Conservation (phyloP, 2,113 vertebrate species). For the Bothrops jararaca region DNA sequence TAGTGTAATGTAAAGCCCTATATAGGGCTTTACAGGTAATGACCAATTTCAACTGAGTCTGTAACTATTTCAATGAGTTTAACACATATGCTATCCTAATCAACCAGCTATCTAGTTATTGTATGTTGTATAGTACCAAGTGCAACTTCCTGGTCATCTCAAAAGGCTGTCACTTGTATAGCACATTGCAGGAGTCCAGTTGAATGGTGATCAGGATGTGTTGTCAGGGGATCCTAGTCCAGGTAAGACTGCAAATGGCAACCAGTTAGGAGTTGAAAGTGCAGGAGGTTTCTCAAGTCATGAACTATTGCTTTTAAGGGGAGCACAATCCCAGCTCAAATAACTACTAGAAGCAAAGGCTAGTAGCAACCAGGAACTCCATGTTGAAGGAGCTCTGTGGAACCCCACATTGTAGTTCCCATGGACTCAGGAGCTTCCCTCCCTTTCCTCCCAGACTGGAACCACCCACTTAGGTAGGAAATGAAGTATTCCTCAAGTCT, state of each 20-base stretch:
- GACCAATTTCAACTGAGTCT: background rate
- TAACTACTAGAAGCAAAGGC: background rate
- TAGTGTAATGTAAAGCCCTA: background rate
- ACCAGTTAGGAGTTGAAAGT: background rate
- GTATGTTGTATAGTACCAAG: background rate
- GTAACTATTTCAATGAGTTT: background rate
- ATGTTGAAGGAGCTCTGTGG: background rate
- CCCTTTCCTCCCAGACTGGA: background rate
- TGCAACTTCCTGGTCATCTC: background rate
- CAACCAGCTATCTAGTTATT: background rate
- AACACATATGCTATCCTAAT: background rate
- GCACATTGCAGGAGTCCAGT: background rate
- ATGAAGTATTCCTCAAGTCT: background rate
- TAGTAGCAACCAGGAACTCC: background rate
- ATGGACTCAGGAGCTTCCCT: background rate
- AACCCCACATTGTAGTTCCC: background rate
- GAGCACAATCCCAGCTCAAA: background rate
- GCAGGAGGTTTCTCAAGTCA: background rate
- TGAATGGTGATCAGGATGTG: background rate
- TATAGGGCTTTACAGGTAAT: background rate
- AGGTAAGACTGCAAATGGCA: background rate
- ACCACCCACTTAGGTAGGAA: background rate
- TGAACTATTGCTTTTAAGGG: background rate
- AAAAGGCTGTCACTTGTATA: background rate
- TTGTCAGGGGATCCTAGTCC: background rate